These are phyloP conservation scores for Pseudococcus jackbeardsleyi DNA, from an alignment of 2,888 invertebrate genomes.

Conservation along the genomic window DNA sequence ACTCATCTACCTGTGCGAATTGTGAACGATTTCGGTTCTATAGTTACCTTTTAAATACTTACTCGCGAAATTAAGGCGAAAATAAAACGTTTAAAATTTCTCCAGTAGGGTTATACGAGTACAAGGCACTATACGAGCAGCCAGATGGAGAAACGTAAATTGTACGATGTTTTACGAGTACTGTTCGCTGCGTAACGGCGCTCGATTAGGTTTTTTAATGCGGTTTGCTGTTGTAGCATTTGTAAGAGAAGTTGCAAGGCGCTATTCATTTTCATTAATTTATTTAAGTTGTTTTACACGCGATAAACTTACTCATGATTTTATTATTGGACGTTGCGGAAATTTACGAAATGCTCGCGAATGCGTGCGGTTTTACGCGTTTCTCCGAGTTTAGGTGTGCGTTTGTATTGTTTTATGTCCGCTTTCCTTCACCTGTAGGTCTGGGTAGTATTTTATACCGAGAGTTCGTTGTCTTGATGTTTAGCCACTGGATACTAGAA, in stretches of 20 bases:
- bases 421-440: too few relatives aligned
- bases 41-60: constrained; percentile 1
- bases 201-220: constrained; percentile 38
- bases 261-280: constrained; percentile 42
- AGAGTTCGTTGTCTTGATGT: too few relatives aligned
- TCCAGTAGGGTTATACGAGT: neutral
- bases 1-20: neutral
- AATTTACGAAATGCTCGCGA: neutral
- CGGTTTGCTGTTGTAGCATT: neutral
- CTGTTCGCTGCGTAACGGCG: constrained; percentile 8
- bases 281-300: constrained; percentile 43
- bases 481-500: too few relatives aligned
- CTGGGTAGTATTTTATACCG: too few relatives aligned
- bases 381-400: neutral
- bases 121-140: too few relatives aligned
- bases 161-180: constrained; percentile 39
- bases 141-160: neutral
- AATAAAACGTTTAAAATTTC: constrained; percentile 38
- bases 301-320: constrained; percentile 42
- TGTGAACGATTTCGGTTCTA: neutral
- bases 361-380: neutral
- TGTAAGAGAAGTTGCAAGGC: neutral
- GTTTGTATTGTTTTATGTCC: neutral
- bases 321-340: constrained; percentile 41
- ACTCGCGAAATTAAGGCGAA: constrained; percentile 16